Evolutionary conservation across 2,113 vertebrate genomes (phyloP), one percentile per base, ranked within the genome.

Genomic region (Fulica atra): DNA sequence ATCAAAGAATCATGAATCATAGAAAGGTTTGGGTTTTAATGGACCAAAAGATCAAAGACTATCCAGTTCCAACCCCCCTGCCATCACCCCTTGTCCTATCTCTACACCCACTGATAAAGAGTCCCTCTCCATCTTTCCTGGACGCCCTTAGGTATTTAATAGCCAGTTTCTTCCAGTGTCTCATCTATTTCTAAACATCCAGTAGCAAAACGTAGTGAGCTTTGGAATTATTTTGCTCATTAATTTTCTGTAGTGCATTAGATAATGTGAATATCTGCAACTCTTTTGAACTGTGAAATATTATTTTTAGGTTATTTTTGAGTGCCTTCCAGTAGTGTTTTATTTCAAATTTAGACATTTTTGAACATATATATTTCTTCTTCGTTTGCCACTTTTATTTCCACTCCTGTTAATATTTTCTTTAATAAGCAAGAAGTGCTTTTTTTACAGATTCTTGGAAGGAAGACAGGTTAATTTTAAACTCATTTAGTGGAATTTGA

Each of bases 131-230:
- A 46, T 46, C 17, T 46, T 18, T 46, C 44, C 44, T 46, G 44
- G 8, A 46, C 17, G 44, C 17, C 17, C 17, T 46, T 19, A 46
- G 44, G 44, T 18, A 46, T 46, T 46, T 46, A 46, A 73, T 4
- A 51, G 2, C 21, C 42, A 89, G 18, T 25, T 17, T 83, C 10
- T 73, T 69, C 13, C 23, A 84, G 9, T 56, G 26, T 56, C 31
- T 83, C 23, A 24, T 21, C 17, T 73, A 56, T 44, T 84, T 81
- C 44, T 73, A 78, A 69, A 36, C 10, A 81, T 28, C 5, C 14
- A 70, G 11, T 5, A 56, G 3, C 3, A 81, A 93, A 72, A 53
- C 2, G 1, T 23, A 29, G 26, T 0, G 2, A 26, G 5, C 60
- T 76, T 72, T 38, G 69, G 56, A 60, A 57, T 56, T 60, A 57